Percentiles rank a stretch among this genome's conserved stretches.
Conservation (phyloP, 2,797 vertebrate species). For the Cyclura pinguis region DNA sequence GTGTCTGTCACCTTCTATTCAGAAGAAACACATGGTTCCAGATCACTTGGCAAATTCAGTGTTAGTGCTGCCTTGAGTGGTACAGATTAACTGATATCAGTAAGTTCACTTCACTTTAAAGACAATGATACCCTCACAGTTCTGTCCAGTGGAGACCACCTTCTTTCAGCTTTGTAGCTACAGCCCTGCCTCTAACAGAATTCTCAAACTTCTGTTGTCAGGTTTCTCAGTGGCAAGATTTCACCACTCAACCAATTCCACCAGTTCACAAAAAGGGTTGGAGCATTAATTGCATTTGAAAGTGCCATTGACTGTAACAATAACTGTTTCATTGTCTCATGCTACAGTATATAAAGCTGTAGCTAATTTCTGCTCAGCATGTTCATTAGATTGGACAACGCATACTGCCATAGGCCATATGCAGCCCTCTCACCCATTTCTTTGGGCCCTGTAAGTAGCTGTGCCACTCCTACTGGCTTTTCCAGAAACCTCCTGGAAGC, state of each 20-base stretch:
- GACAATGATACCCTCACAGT: not conserved
- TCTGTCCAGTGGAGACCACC: not conserved
- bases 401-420: too few species aligned
- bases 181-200: not conserved
- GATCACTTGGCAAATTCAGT: not conserved
- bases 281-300: conserved; percentile 45
- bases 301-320: conserved; percentile 49
- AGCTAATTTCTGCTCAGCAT: not conserved
- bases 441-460: too few species aligned
- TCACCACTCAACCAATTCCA: conserved; percentile 48
- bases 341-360: conserved; percentile 13
- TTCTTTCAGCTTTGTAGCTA: conserved; percentile 20
- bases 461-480: too few species aligned
- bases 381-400: not conserved
- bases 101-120: not conserved
- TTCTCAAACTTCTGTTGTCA: not conserved
- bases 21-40: not conserved
- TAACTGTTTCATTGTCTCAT: conserved; percentile 46
- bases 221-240: conserved; percentile 46
- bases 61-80: not conserved
- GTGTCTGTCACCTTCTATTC: not conserved
- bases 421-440: too few species aligned
- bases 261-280: conserved; percentile 47
- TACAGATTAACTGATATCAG: too few species aligned
- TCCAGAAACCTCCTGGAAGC: too few species aligned